Percentiles rank a stretch among this genome's conserved stretches.
These are phyloP conservation scores for Vulpes lagopus DNA, from an alignment of 2,113 vertebrate genomes.

Conservation along the genomic window DNA sequence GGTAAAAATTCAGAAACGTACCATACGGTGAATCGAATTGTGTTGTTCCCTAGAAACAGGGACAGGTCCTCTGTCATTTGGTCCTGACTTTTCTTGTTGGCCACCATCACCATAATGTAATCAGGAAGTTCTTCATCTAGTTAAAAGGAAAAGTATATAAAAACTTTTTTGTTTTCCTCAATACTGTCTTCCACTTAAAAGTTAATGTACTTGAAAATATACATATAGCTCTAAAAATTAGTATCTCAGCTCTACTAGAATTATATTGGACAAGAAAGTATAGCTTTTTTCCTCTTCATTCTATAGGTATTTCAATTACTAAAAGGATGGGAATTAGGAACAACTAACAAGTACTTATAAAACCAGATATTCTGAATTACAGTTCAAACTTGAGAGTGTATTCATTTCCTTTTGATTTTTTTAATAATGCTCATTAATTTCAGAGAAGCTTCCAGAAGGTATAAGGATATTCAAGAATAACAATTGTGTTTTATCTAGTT, in stretches of 20 bases:
- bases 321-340: not conserved
- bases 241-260: not conserved
- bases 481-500: constrained; percentile 14
- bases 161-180: constrained; percentile 65
- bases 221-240: constrained; percentile 11
- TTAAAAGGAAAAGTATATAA: constrained; percentile 81
- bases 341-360: not conserved
- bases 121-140: constrained; percentile 98
- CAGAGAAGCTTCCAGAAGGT: constrained; percentile 43
- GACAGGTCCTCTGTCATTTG: constrained; percentile 99
- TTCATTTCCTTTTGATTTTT: not conserved
- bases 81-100: constrained; percentile 98
- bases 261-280: not conserved
- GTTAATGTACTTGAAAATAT: constrained; percentile 30
- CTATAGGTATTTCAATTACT: constrained; percentile 30
- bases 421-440: constrained; percentile 1
- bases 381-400: not conserved
- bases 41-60: constrained; percentile 98
- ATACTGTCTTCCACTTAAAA: constrained; percentile 29
- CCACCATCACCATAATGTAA: constrained; percentile 99
- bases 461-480: not conserved
- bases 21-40: constrained; percentile 96
- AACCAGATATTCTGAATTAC: not conserved
- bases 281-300: constrained; percentile 32
- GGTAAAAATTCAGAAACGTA: constrained; percentile 84